Percentiles rank a stretch among this genome's conserved stretches.
Evolutionary conservation across 2,888 invertebrate species (phyloP).

Genomic region (Nasonia oneida): DNA sequence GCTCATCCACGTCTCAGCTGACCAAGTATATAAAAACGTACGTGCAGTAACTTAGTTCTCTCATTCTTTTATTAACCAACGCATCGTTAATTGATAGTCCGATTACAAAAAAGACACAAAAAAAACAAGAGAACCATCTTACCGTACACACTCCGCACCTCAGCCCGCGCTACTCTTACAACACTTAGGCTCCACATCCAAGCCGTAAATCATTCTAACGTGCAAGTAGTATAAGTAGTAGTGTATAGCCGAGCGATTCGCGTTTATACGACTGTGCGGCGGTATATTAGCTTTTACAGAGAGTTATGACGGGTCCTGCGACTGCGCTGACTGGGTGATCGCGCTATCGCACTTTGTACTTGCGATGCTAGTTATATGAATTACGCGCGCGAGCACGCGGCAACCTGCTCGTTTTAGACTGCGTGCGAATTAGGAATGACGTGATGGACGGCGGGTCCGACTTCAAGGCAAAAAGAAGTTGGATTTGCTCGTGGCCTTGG

Average conservation of each 20-base stretch:
- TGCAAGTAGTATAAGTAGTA: conserved; percentile 73
- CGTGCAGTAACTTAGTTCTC: not conserved
- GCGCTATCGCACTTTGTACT: conserved; percentile 30
- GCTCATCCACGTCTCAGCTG: too few species aligned
- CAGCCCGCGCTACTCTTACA: not conserved
- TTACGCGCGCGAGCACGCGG: conserved; percentile 11
- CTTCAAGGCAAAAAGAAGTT: not conserved
- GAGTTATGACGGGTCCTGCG: conserved; percentile 70
- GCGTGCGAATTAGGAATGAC: conserved; percentile 11
- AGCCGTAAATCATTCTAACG: conserved; percentile 73
- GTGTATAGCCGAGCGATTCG: conserved; percentile 74
- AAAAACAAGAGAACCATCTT: not conserved
- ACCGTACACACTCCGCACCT: not conserved
- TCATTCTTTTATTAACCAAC: not conserved
- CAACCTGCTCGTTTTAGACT: conserved; percentile 10
- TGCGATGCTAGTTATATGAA: conserved; percentile 49
- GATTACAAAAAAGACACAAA: not conserved
- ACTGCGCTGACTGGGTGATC: conserved; percentile 19
- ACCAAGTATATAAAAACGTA: not conserved
- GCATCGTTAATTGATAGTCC: not conserved
- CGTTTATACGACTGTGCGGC: conserved; percentile 76
- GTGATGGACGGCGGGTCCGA: not conserved
- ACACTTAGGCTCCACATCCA: conserved; percentile 56
- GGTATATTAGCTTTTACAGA: conserved; percentile 77
- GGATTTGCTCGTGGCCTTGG: not conserved